These are phyloP conservation scores for Dryobotodes eremita DNA, from an alignment of 2,888 invertebrate species.

Conservation along the genomic window DNA sequence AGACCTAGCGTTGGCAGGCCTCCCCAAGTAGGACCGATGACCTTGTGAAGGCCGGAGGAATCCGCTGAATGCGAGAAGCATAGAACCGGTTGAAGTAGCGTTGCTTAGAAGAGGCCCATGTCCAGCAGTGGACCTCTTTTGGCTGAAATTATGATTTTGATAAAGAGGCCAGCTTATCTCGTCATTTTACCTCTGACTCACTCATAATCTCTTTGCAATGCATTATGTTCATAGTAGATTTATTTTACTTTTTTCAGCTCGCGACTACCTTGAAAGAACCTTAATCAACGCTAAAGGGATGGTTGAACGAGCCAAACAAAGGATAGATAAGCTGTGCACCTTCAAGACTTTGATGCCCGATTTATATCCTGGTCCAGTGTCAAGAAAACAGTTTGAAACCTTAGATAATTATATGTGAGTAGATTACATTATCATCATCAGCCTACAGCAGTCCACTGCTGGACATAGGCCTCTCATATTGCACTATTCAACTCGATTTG, in stretches of 20 bases:
- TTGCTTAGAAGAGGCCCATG: too few species aligned
- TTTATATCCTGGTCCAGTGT: constrained; percentile 70
- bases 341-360: constrained; percentile 77
- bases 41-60: too few species aligned
- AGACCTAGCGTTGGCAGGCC: too few species aligned
- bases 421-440: background rate
- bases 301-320: constrained; percentile 77
- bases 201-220: background rate
- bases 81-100: too few species aligned
- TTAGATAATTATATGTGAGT: constrained; percentile 73
- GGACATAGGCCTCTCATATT: background rate
- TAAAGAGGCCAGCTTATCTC: background rate
- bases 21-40: too few species aligned
- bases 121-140: too few species aligned
- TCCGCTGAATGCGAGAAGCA: too few species aligned
- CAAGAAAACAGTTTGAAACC: constrained; percentile 66
- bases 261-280: constrained; percentile 75
- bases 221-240: too few species aligned
- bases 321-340: constrained; percentile 79
- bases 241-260: constrained; percentile 69
- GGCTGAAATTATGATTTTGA: too few species aligned
- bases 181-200: background rate
- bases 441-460: background rate
- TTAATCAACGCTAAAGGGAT: constrained; percentile 77
- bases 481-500: background rate